Evolutionary conservation across 1,140 invertebrate genomes (phyloP).

Genomic region (Apis mellifera): DNA sequence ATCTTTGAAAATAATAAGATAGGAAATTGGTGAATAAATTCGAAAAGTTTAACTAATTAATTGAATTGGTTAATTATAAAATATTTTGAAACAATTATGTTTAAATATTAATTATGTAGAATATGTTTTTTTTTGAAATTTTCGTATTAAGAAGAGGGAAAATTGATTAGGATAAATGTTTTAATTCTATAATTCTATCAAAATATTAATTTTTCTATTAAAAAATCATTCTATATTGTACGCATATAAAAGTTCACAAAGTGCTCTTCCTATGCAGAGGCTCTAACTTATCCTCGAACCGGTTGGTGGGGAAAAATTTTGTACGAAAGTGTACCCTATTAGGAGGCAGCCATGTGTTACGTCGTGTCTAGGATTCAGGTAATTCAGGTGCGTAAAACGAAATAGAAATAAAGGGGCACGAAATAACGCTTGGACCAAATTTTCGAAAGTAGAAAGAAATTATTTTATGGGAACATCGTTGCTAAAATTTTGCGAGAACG

Average conservation of each 20-base stretch:
- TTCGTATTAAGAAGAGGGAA: too few relatives aligned
- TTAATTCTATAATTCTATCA: background rate
- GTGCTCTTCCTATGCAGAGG: slow-evolving; percentile 53
- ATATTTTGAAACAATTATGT: too few relatives aligned
- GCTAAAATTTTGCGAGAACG: background rate
- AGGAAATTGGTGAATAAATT: too few relatives aligned
- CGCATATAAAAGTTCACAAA: background rate
- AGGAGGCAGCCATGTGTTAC: slow-evolving; percentile 66
- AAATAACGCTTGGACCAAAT: background rate
- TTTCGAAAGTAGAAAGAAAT: background rate
- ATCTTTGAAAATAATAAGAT: too few relatives aligned
- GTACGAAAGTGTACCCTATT: slow-evolving; percentile 70
- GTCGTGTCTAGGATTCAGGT: slow-evolving; percentile 62
- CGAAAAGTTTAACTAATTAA: too few relatives aligned
- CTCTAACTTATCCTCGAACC: slow-evolving; percentile 23
- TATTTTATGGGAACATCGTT: slow-evolving; percentile 3
- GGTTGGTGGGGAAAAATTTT: slow-evolving; percentile 56
- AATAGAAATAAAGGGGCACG: background rate
- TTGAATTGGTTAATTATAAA: too few relatives aligned
- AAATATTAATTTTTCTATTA: too few relatives aligned
- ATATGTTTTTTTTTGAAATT: too few relatives aligned
- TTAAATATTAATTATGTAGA: too few relatives aligned
- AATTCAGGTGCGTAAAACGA: slow-evolving; percentile 62
- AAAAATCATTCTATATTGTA: too few relatives aligned
- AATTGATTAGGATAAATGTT: too few relatives aligned